Percentiles rank a stretch among this genome's conserved stretches.
Evolutionary conservation across 2,797 vertebrate species (phyloP).

Genomic region (Platalea minor): DNA sequence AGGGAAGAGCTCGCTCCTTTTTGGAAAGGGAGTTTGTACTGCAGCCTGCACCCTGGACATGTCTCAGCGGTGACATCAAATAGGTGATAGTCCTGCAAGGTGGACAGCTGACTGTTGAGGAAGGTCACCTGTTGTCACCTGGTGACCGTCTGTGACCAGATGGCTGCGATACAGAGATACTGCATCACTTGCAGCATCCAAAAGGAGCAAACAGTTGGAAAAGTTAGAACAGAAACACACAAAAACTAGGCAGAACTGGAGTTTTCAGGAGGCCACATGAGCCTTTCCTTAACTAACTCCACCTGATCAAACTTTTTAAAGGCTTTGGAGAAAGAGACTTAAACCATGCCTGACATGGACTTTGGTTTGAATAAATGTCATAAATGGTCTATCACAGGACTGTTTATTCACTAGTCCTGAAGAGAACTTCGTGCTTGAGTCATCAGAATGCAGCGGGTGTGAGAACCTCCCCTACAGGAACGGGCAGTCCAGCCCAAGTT

Average conservation of each 20-base stretch:
- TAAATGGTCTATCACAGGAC: background rate
- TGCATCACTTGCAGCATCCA: background rate
- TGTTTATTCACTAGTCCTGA: background rate
- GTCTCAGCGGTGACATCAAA: background rate
- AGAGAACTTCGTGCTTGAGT: background rate
- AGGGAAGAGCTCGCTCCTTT: background rate
- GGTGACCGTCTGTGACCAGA: too few relatives aligned
- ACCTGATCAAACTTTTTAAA: background rate
- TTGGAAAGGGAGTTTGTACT: background rate
- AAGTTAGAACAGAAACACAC: background rate
- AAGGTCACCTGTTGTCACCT: background rate
- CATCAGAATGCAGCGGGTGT: accelerated
- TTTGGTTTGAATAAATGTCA: background rate
- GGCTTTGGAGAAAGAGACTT: background rate
- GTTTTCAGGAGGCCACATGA: background rate
- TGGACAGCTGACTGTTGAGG: background rate
- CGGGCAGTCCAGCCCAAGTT: background rate
- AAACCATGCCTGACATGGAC: background rate
- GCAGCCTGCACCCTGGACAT: accelerated
- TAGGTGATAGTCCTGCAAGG: background rate
- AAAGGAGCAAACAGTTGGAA: background rate
- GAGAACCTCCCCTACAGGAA: background rate
- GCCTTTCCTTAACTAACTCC: background rate
- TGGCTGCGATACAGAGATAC: too few relatives aligned
- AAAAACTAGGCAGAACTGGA: background rate